Evolutionary conservation across 2,888 invertebrate species (phyloP).

Genomic region (Dynastes hyllus): DNA sequence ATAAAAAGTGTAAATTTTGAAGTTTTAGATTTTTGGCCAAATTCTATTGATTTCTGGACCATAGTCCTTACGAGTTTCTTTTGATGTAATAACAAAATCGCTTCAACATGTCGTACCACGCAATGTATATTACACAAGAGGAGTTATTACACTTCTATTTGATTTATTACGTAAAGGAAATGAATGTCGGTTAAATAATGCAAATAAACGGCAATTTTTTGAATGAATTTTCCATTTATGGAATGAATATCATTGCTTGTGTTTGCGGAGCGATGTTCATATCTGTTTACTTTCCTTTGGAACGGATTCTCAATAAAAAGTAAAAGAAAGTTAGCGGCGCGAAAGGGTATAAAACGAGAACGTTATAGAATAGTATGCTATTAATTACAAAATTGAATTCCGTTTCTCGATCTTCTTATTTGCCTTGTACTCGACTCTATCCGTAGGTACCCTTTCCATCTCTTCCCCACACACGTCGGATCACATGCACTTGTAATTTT

Average conservation of each 20-base stretch:
- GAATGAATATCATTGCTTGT: slow-evolving; percentile 22
- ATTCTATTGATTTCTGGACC: too few species aligned
- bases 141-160: neutral
- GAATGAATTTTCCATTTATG: slow-evolving; percentile 21
- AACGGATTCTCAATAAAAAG: neutral
- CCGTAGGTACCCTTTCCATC: neutral
- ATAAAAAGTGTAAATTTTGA: too few species aligned
- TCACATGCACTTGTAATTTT: neutral
- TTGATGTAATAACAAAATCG: too few species aligned
- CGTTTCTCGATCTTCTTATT: slow-evolving; percentile 33
- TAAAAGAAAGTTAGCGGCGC: slow-evolving; percentile 7
- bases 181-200: slow-evolving; percentile 3
- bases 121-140: neutral
- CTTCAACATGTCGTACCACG: neutral
- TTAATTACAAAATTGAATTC: slow-evolving; percentile 47
- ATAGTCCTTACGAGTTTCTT: too few species aligned
- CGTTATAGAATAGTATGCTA: slow-evolving; percentile 18
- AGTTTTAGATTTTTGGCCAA: too few species aligned
- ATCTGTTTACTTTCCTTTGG: neutral
- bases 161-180: neutral
- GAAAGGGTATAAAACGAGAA: slow-evolving; percentile 26
- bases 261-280: slow-evolving; percentile 17
- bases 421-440: neutral
- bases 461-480: neutral
- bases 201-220: slow-evolving; percentile 3